Percentiles rank a stretch among this genome's conserved stretches.
phyloP scores from a whole-genome alignment of 2,888 invertebrate genomes.

The Gari tellinella region DNA sequence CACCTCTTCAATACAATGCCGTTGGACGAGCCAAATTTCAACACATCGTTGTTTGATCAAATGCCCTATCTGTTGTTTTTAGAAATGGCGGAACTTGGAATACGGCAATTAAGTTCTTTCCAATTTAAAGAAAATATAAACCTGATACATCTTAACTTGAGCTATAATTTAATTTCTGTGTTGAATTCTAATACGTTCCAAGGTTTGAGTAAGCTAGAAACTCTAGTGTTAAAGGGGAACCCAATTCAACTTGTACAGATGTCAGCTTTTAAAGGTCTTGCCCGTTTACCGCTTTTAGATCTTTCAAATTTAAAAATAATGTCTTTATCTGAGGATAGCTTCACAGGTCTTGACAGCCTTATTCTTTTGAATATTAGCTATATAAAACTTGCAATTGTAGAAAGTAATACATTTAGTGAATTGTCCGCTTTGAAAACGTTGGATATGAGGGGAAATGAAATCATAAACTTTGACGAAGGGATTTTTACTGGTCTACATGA shows the following conservation, averaged over 20 bases:
- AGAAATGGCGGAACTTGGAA: slow-evolving; percentile 2
- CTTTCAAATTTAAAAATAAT: slow-evolving; percentile 12
- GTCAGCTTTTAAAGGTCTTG: slow-evolving; percentile 36
- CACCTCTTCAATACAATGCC: too few relatives aligned
- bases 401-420: slow-evolving; percentile 26
- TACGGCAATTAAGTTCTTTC: neutral
- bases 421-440: slow-evolving; percentile 14
- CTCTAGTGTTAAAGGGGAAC: slow-evolving; percentile 28
- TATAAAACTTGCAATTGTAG: slow-evolving; percentile 21
- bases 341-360: slow-evolving; percentile 29
- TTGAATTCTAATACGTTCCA: slow-evolving; percentile 19
- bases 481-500: slow-evolving; percentile 44
- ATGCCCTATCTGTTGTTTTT: neutral
- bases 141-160: slow-evolving; percentile 23
- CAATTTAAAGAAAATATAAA: slow-evolving; percentile 24
- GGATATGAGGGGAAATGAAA: slow-evolving; percentile 41
- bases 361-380: slow-evolving; percentile 23
- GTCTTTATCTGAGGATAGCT: neutral
- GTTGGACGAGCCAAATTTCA: too few relatives aligned
- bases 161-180: slow-evolving; percentile 20
- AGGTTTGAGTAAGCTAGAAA: slow-evolving; percentile 13
- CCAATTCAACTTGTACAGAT: slow-evolving; percentile 17
- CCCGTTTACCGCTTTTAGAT: slow-evolving; percentile 7
- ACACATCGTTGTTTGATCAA: too few relatives aligned
- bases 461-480: slow-evolving; percentile 31